Conservation (phyloP, 2,113 vertebrate genomes). For the Rhea pennata region DNA sequence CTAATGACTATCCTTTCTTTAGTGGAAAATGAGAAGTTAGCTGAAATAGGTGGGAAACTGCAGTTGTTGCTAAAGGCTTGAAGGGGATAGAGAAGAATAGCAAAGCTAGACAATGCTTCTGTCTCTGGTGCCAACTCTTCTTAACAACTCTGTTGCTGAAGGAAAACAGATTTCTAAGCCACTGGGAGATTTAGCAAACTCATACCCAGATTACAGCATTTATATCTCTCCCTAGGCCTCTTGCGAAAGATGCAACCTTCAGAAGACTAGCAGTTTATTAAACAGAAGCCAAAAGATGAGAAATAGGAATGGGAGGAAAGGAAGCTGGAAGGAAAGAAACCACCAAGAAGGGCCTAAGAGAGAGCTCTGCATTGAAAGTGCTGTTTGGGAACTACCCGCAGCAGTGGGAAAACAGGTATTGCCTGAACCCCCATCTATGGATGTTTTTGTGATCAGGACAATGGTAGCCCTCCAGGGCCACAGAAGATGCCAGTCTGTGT, state of each 20-base stretch:
- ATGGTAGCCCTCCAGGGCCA: background rate
- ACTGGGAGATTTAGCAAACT: background rate
- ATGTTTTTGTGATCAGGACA: background rate
- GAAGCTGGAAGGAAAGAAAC: background rate
- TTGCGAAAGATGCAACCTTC: background rate
- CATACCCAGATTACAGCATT: background rate
- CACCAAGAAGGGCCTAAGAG: background rate
- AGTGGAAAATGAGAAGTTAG: slow-evolving; percentile 57
- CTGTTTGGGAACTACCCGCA: background rate
- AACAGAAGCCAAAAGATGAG: slow-evolving; percentile 4
- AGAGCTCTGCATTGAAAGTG: background rate
- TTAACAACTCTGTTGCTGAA: background rate
- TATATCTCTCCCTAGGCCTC: background rate
- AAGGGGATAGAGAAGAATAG: slow-evolving; percentile 44
- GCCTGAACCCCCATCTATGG: background rate
- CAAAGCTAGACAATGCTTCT: slow-evolving; percentile 16
- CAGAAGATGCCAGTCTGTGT: background rate
- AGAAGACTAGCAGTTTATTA: background rate
- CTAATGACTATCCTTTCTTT: slow-evolving; percentile 59
- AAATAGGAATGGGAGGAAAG: background rate
- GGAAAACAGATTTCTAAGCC: slow-evolving; percentile 22
- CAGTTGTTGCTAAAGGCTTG: slow-evolving; percentile 44
- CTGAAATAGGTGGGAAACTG: slow-evolving; percentile 66
- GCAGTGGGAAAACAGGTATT: background rate
- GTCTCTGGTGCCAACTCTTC: slow-evolving; percentile 34